phyloP scores from a whole-genome alignment of 2,113 vertebrate genomes.

The Sterrhoptilus dennistouni region DNA sequence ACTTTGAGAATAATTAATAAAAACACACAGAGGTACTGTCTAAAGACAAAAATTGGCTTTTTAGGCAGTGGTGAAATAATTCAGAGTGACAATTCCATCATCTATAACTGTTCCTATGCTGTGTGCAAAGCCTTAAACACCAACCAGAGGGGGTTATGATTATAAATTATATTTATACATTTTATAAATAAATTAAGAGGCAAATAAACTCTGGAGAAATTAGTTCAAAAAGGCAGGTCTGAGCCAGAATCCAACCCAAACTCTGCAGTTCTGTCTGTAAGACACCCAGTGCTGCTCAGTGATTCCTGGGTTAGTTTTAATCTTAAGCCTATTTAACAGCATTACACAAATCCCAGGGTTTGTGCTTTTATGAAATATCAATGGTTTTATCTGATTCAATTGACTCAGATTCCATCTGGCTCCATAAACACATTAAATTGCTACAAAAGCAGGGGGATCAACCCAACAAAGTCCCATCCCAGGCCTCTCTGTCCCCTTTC shows the following conservation, averaged over 20 bases:
- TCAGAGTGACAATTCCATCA: neutral
- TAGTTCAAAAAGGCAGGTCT: neutral
- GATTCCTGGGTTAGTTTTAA: neutral
- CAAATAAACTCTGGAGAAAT: neutral
- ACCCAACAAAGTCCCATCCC: neutral
- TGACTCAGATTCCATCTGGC: neutral
- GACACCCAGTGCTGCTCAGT: neutral
- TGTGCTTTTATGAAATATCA: neutral
- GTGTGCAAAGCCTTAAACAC: neutral
- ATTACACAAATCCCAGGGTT: neutral
- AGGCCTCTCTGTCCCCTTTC: neutral
- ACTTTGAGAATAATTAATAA: neutral
- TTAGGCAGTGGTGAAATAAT: neutral
- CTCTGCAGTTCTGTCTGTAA: neutral
- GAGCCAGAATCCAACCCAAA: neutral
- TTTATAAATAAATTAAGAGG: neutral
- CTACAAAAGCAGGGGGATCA: neutral
- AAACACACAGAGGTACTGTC: neutral
- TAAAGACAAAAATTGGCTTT: neutral
- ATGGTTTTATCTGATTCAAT: neutral
- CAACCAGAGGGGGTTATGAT: neutral
- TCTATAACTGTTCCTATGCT: rapidly evolving
- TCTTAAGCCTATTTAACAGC: neutral
- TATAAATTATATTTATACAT: neutral
- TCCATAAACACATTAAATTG: neutral